A percentile compares a stretch with the other conserved stretches of the same genome.
Evolutionary conservation across 2,113 vertebrate genomes (phyloP).

Genomic region (Heterotis niloticus): DNA sequence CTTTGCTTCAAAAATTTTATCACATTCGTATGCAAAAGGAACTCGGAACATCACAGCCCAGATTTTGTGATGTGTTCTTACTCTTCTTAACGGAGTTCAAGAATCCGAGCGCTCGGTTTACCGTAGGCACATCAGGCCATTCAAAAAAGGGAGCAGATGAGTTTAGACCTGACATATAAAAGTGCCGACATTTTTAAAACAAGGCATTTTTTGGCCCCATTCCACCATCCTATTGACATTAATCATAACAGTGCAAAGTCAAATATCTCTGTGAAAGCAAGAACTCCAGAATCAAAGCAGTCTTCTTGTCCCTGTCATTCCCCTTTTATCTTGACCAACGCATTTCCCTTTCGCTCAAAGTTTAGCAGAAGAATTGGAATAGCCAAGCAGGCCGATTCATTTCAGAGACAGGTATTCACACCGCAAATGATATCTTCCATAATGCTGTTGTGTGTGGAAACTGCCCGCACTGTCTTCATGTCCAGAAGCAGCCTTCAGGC

Average conservation of each 20-base stretch:
- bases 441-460: not conserved
- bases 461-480: not conserved
- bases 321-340: too few relatives aligned
- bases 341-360: too few relatives aligned
- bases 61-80: not conserved
- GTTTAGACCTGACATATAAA: not conserved
- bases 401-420: not conserved
- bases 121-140: not conserved
- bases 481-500: constrained; percentile 5
- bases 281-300: not conserved
- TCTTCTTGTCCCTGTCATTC: too few relatives aligned
- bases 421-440: not conserved
- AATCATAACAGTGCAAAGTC: not conserved
- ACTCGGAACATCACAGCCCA: not conserved
- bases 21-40: not conserved
- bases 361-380: too few relatives aligned
- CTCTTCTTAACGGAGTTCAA: not conserved
- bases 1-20: constrained; percentile 1
- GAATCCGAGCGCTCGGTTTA: not conserved
- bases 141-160: not conserved
- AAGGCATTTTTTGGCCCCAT: not conserved
- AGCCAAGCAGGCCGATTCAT: too few relatives aligned
- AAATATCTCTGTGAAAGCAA: not conserved
- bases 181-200: not conserved
- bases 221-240: not conserved